Base-by-base conservation (phyloP, 2,888 invertebrate genomes). In the Ectobius pallidus region DNA sequence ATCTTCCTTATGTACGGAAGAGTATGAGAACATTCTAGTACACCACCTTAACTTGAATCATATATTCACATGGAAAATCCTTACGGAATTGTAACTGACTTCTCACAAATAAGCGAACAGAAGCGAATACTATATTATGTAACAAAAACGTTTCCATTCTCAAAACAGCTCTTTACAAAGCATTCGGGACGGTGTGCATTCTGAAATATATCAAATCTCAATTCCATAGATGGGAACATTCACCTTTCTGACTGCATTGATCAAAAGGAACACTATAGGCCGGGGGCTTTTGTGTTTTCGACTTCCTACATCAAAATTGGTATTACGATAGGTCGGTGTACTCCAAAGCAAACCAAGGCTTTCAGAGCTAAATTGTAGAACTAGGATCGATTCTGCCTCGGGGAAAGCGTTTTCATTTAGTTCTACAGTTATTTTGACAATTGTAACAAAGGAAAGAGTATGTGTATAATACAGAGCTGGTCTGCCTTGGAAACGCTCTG, bases 231-330 rank as follows among this genome's bases (percentile, higher is more conserved):
- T n/a, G n/a, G n/a, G n/a, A n/a, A n/a, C n/a, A n/a, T n/a, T n/a
- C n/a, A n/a, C n/a, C n/a, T n/a, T n/a, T n/a, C 30, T 30, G 30
- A 0, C 30, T 7, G 3, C 30, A 30, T 30, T 58, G 58, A 58
- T 58, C 30, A 58, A 58, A 58, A 30, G 58, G n/a, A 1, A 46
- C n/a, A n/a, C 18, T 4, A 9, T 18, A 14, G 14, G 39, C 14
- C 7, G 18, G 49, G 14, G 14, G 55, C 58, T 58, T 22, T 58
- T 58, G 58, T 30, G 58, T 58, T 58, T 58, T 58, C 18, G 58
- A 58, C 58, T 58, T 58, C 25, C 27, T 30, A 30, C 30, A 25
- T 58, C 58, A 58, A 58, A 58, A 58, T 11, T 58, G 58, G 58
- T 30, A 52, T 25, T 14, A 25, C 7, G 25, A 22, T 25, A 52